Base-by-base conservation (phyloP, 2,888 invertebrate genomes). In the Scrobipalpa atriplicella region DNA sequence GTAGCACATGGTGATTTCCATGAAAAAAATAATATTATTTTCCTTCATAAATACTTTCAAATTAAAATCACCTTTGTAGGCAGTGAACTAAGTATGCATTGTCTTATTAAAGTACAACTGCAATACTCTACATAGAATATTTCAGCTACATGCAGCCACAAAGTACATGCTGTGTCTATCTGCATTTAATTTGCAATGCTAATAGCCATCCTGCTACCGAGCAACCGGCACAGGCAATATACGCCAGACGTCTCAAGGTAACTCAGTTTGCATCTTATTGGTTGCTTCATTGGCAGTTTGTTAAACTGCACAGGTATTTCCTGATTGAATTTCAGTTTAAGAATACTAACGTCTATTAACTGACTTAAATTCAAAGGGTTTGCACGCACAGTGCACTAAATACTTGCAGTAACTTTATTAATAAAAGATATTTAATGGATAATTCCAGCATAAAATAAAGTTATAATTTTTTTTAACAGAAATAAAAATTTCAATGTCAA, bases 261-360 rank as follows among this genome's bases (percentile, higher is more conserved):
- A 60, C 62, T 11, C 13, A 6, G 62, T 62, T 62, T 62, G 62
- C 62, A 62, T 62, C 62, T 62, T 43, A 62, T 62, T 62, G 62
- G 19, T 62, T 38, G 36, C 6, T 16, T 16, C 29, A 60, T 60
- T 21, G 54, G 10, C 21, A 54, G 54, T 54, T 21, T 18, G 54
- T 54, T 54, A 54, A 21, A 47, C 10, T 54, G 18, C 21, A 16
- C 47, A 47, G 43, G n/a, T 47, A 47, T n/a, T 16, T 3, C n/a
- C 5, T 7, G n/a, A 47, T 16, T 47, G 16, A 47, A n/a, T 6
- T 16, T 16, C 9, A n/a, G n/a, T 43, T 13, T 13, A 43, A 43
- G 11, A 13, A 43, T 43, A 39, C 8, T 19, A 10, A 29, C n/a
- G n/a, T n/a, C n/a, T n/a, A n/a, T n/a, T n/a, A n/a, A n/a, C n/a